These are phyloP conservation scores for Stomatorhinus walkeri DNA, from an alignment of 2,797 vertebrate species.

Conservation along the genomic window DNA sequence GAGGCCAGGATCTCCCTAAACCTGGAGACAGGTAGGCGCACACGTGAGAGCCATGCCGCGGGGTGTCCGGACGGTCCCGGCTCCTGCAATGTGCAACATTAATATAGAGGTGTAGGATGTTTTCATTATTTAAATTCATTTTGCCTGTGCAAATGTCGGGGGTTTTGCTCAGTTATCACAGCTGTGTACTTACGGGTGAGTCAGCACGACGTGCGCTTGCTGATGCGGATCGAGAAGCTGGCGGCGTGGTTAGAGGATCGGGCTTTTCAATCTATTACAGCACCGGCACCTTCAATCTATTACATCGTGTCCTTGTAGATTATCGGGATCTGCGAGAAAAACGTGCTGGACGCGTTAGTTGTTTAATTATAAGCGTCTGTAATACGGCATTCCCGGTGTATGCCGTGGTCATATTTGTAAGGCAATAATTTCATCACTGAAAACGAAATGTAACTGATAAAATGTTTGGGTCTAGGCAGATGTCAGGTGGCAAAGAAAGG, in stretches of 20 bases:
- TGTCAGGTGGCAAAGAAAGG: not conserved
- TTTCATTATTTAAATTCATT: not conserved
- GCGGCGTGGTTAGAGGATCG: not conserved
- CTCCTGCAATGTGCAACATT: not conserved
- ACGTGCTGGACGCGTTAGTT: not conserved
- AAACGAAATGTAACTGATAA: not conserved
- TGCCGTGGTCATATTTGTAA: not conserved
- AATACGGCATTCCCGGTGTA: not conserved
- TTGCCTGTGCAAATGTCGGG: too few relatives aligned
- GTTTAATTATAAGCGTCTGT: not conserved
- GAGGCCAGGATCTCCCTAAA: constrained; percentile 85
- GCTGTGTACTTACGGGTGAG: not conserved
- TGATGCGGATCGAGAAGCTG: not conserved
- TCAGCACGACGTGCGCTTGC: not conserved
- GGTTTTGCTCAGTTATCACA: not conserved
- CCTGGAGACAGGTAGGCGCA: constrained; percentile 78
- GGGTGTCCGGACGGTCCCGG: not conserved
- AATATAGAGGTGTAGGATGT: not conserved
- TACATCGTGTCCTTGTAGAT: not conserved
- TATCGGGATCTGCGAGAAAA: not conserved
- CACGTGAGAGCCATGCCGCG: constrained; percentile 18
- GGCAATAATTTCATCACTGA: not conserved
- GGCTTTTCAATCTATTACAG: too few relatives aligned
- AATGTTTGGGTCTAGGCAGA: not conserved
- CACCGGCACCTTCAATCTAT: not conserved